phyloP scores from a whole-genome alignment of 2,113 vertebrate species.

The Tylochromis polylepis region DNA sequence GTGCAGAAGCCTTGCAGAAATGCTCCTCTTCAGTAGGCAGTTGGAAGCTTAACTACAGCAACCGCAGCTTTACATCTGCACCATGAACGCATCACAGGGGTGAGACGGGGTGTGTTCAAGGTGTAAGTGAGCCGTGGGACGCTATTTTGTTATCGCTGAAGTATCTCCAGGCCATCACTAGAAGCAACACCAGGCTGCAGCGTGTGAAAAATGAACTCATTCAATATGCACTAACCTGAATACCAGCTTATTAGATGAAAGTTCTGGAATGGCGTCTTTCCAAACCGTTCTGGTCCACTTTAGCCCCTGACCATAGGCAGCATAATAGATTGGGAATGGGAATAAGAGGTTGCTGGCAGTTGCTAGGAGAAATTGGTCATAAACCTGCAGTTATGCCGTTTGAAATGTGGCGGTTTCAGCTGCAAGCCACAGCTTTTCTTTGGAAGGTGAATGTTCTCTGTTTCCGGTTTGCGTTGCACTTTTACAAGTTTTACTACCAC shows the following conservation, averaged over 20 bases:
- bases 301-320: not conserved
- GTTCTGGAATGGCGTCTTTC: accelerated
- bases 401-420: not conserved
- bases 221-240: not conserved
- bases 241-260: not conserved
- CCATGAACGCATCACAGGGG: not conserved
- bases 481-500: not conserved
- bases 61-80: accelerated
- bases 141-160: not conserved
- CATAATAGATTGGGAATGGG: not conserved
- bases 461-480: not conserved
- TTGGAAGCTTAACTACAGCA: not conserved
- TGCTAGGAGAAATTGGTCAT: not conserved
- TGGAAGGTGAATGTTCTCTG: not conserved
- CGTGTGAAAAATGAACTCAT: not conserved
- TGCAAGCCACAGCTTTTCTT: not conserved
- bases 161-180: not conserved
- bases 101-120: not conserved
- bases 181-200: accelerated
- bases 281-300: not conserved
- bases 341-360: not conserved
- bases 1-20: not conserved
- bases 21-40: not conserved
- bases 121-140: not conserved
- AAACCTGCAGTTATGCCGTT: not conserved